phyloP scores from a whole-genome alignment of 2,113 vertebrate species.

The Cathartes aura region DNA sequence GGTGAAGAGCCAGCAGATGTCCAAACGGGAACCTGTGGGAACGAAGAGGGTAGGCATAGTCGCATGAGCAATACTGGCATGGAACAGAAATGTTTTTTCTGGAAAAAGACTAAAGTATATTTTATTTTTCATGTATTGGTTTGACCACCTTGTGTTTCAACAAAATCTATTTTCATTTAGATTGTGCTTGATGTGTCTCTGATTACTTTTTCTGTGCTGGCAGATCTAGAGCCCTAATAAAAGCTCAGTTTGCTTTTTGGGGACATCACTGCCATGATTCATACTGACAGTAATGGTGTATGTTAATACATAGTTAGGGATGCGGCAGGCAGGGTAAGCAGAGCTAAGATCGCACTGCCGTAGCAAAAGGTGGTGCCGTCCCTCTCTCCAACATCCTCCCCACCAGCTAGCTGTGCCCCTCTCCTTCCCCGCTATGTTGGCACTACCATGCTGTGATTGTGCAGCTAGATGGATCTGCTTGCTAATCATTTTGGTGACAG shows the following conservation, averaged over 20 bases:
- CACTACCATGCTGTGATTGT: neutral
- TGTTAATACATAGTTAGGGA: neutral
- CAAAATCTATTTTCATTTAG: neutral
- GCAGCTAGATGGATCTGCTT: neutral
- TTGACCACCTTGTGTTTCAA: neutral
- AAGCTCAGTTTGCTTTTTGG: neutral
- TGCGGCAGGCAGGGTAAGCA: neutral
- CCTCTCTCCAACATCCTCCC: fast-evolving
- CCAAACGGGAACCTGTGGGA: neutral
- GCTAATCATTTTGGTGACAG: constrained; percentile 11
- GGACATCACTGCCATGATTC: neutral
- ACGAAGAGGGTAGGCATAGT: neutral
- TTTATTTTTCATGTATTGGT: neutral
- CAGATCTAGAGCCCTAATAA: neutral
- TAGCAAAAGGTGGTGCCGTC: neutral
- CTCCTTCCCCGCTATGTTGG: fast-evolving
- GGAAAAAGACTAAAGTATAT: neutral
- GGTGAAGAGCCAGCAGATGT: neutral
- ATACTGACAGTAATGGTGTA: neutral
- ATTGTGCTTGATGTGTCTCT: neutral
- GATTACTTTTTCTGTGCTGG: neutral
- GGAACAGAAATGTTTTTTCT: neutral
- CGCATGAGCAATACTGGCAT: neutral
- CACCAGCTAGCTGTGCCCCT: neutral
- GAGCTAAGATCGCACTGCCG: fast-evolving